phyloP scores from a whole-genome alignment of 2,797 vertebrate species.

The Garrulus glandarius region DNA sequence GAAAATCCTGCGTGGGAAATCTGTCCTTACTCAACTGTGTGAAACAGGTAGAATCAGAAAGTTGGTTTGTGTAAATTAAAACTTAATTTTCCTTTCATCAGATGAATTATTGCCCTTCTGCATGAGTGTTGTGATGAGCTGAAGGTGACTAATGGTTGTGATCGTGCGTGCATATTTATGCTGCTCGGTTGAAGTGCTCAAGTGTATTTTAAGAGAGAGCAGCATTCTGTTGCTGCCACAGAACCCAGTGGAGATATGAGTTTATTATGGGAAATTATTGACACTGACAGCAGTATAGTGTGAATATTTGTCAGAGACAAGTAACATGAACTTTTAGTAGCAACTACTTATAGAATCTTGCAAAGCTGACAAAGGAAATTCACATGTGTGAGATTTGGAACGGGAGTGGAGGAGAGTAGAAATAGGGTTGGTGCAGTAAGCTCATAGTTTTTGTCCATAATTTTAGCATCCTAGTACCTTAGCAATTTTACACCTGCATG shows the following conservation, averaged over 20 bases:
- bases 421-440: neutral
- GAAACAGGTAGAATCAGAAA: neutral
- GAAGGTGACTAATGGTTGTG: neutral
- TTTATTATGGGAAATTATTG: neutral
- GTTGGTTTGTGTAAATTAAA: neutral
- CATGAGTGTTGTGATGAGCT: neutral
- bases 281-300: neutral
- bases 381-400: neutral
- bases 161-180: accelerated
- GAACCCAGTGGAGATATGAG: neutral
- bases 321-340: neutral
- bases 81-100: neutral
- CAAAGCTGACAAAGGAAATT: neutral
- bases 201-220: neutral
- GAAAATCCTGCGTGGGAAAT: neutral
- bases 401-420: neutral
- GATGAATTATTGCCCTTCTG: neutral
- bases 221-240: neutral
- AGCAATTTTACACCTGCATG: neutral
- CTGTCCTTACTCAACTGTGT: neutral
- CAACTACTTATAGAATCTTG: neutral
- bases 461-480: neutral
- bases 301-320: neutral
- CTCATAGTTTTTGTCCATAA: neutral
- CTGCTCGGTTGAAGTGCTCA: neutral